A percentile compares a stretch with the other conserved stretches of the same genome.
phyloP scores from a whole-genome alignment of 2,113 vertebrate genomes.

The Mirounga angustirostris region DNA sequence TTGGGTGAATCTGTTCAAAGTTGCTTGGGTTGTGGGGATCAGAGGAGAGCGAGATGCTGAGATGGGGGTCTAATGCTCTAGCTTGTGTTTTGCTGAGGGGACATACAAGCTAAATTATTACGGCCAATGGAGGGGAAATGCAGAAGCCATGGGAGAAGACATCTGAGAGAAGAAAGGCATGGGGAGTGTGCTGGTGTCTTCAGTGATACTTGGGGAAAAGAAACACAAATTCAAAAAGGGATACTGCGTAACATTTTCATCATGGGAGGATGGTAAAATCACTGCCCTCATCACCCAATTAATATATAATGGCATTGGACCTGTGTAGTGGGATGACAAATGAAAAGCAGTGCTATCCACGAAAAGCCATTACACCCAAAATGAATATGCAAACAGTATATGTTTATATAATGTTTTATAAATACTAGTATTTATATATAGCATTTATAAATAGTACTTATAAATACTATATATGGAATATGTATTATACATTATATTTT shows the following conservation, averaged over 20 bases:
- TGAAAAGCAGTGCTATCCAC: not conserved
- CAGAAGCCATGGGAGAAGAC: not conserved
- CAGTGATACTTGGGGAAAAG: not conserved
- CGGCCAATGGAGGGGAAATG: not conserved
- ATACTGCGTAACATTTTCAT: not conserved
- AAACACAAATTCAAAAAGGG: not conserved
- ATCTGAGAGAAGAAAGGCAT: not conserved
- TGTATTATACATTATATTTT: not conserved
- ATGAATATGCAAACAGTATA: not conserved
- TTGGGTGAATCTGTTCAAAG: not conserved
- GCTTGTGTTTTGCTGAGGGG: not conserved
- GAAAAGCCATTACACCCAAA: not conserved
- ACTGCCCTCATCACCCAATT: not conserved
- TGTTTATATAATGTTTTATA: not conserved
- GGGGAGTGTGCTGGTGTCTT: not conserved
- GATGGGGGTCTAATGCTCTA: not conserved
- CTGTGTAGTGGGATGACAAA: not conserved
- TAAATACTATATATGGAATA: not conserved
- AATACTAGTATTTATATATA: no score
- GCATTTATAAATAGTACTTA: no score
- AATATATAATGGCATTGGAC: not conserved
- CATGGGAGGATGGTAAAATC: not conserved
- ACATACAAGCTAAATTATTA: not conserved
- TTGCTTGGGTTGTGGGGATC: not conserved
- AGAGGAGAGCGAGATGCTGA: not conserved